Evolutionary conservation across 2,888 invertebrate species (phyloP), one percentile per base, ranked within the genome.

Genomic region (Lasioglossum villosulum): DNA sequence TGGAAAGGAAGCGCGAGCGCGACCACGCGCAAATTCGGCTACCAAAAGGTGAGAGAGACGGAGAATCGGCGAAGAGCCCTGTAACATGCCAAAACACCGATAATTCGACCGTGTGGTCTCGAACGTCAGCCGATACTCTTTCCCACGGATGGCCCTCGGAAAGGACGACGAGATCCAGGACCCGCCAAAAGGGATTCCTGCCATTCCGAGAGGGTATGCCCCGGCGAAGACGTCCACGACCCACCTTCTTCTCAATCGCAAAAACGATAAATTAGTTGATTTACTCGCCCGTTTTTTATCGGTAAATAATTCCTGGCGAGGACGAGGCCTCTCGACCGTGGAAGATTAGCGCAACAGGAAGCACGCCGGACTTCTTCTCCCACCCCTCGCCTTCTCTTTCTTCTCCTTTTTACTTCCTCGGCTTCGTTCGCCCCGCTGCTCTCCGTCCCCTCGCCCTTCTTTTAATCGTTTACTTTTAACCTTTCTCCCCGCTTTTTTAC

Each of bases 61-160:
- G 86, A 82, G 75, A 37, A 82, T 79, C 84, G 88, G 76, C 77
- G 90, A n/a, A 79, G 88, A 88, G 86, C 92, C 92, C 93, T 93
- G 92, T 93, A 94, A 95, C 94, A 95, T 94, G 95, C 94, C 94
- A 94, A 95, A 95, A 95, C 94, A 94, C 92, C 94, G 94, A 94
- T 95, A 95, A 95, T 94, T 94, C 95, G 95, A 94, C 94, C 92
- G 94, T 95, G 95, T 95, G 95, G 95, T 94, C 95, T 90, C 88
- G 92, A 93, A 91, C 92, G 92, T 94, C 93, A 90, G 91, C 90
- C 89, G 92, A 94, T 93, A 92, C 92, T 92, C 93, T 93, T 95
- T 94, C 95, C 94, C 94, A 94, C 95, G 94, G 90, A 90, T 85
- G 79, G 78, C 82, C 80, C 81, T 80, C 80, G 82, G 75, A 72